Evolutionary conservation across 2,113 vertebrate genomes (phyloP).

Genomic region (Xiphophorus couchianus): DNA sequence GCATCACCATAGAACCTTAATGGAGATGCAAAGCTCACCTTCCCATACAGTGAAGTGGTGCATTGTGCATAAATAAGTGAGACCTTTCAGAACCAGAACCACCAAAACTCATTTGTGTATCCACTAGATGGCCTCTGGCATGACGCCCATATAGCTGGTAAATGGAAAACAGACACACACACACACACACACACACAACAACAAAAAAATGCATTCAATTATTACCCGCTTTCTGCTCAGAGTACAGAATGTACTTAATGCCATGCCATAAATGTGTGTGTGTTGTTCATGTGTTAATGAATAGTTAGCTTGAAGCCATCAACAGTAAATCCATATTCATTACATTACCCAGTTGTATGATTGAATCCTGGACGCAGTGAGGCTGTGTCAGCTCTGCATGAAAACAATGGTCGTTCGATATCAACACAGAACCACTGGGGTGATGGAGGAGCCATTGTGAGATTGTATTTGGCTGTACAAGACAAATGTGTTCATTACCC

Average conservation of each 20-base stretch:
- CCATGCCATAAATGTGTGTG: slow-evolving; percentile 7
- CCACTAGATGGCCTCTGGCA: slow-evolving; percentile 15
- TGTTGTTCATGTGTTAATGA: slow-evolving; percentile 50
- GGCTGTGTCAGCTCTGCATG: slow-evolving; percentile 55
- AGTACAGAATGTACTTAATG: slow-evolving; percentile 19
- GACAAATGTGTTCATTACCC: slow-evolving; percentile 77
- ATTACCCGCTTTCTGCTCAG: slow-evolving; percentile 13
- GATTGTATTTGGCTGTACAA: slow-evolving; percentile 64
- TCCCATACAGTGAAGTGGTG: slow-evolving; percentile 44
- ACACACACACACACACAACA: not conserved
- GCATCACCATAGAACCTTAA: slow-evolving; percentile 38
- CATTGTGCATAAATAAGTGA: slow-evolving; percentile 37
- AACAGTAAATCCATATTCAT: slow-evolving; percentile 61
- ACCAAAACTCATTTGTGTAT: slow-evolving; percentile 13
- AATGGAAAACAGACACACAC: slow-evolving; percentile 8
- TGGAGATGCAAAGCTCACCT: not conserved
- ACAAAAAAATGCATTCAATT: slow-evolving; percentile 16
- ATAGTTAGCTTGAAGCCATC: slow-evolving; percentile 57
- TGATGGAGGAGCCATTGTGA: slow-evolving; percentile 68
- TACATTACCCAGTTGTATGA: slow-evolving; percentile 51
- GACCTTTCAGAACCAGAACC: slow-evolving; percentile 9
- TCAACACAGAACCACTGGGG: slow-evolving; percentile 45
- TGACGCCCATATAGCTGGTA: slow-evolving; percentile 28
- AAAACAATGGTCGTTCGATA: slow-evolving; percentile 67
- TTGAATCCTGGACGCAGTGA: slow-evolving; percentile 49